Evolutionary conservation across 1,140 invertebrate species (phyloP).

Genomic region (Alviniconcha marisindica): DNA sequence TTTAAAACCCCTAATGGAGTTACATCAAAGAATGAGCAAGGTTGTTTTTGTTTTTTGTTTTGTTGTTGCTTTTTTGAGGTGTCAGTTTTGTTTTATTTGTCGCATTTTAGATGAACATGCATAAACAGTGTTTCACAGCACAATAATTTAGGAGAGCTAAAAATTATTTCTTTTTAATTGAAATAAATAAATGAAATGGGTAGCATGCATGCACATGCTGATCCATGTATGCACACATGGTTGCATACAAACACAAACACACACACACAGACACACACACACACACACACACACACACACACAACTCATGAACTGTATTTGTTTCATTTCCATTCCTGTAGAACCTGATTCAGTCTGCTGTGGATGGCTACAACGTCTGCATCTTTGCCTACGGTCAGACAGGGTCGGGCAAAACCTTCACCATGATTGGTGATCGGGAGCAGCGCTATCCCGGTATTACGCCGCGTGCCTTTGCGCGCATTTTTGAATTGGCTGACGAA

Average conservation of each 20-base stretch:
- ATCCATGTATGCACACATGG: not conserved
- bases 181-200: not conserved
- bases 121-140: too few relatives aligned
- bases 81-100: not conserved
- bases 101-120: not conserved
- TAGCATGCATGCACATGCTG: not conserved
- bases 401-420: conserved; percentile 87
- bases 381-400: conserved; percentile 86
- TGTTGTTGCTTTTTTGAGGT: not conserved
- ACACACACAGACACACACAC: conserved; percentile 13
- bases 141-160: not conserved
- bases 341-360: conserved; percentile 77
- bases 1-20: too few relatives aligned
- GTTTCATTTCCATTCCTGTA: conserved; percentile 28
- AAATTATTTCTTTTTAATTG: not conserved
- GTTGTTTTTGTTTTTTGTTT: too few relatives aligned
- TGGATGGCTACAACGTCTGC: conserved; percentile 74
- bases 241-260: not conserved
- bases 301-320: conserved; percentile 2
- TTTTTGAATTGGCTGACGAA: conserved; percentile 69
- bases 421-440: conserved; percentile 79
- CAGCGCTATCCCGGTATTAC: conserved; percentile 74
- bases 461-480: conserved; percentile 70
- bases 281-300: conserved; percentile 37
- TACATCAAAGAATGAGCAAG: too few relatives aligned